phyloP scores from a whole-genome alignment of 30 jellyfish, hydroid and myxozoan genomes.

The Pelagia noctiluca region DNA sequence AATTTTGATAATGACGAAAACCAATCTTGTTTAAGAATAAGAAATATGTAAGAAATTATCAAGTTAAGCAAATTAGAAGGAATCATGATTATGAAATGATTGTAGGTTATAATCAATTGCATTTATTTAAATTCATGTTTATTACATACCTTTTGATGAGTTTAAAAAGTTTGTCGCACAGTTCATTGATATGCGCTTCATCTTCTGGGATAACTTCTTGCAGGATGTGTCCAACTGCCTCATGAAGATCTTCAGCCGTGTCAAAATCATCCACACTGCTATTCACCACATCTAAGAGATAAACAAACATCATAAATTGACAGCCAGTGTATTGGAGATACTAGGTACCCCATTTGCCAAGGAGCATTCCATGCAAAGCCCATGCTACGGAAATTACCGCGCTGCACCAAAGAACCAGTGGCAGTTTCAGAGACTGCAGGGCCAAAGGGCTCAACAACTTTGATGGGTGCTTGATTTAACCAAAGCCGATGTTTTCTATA shows the following conservation, averaged over 20 bases:
- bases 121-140: background rate
- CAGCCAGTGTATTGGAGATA: background rate
- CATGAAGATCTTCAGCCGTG: constrained; percentile 84
- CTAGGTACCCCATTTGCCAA: background rate
- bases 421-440: too few relatives aligned
- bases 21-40: too few relatives aligned
- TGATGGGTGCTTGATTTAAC: too few relatives aligned
- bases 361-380: background rate
- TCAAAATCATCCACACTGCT: constrained; percentile 87
- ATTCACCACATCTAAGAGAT: constrained; percentile 72
- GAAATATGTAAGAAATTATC: too few relatives aligned
- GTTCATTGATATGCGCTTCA: constrained; percentile 50
- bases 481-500: too few relatives aligned
- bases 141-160: constrained; percentile 69
- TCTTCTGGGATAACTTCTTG: constrained; percentile 77
- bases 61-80: too few relatives aligned
- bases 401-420: too few relatives aligned
- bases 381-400: too few relatives aligned
- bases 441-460: too few relatives aligned
- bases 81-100: too few relatives aligned
- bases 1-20: too few relatives aligned
- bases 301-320: background rate
- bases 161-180: constrained; percentile 78
- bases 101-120: background rate
- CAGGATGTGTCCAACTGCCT: constrained; percentile 93